Evolutionary conservation across 1,140 invertebrate genomes (phyloP).

Genomic region (Ptiloglossa arizonensis): DNA sequence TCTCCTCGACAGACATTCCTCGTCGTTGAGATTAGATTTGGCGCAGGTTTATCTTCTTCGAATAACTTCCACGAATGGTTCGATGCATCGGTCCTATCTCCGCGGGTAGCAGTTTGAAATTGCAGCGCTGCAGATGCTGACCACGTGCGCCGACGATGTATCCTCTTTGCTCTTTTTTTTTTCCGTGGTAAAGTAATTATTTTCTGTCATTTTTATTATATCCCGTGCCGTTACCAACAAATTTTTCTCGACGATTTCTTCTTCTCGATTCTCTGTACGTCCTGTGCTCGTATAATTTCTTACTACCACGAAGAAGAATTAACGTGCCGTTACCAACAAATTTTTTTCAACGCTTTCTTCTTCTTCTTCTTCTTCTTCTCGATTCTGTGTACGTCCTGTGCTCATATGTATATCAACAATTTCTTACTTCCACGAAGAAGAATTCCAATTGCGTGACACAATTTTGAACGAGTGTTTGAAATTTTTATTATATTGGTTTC

Average conservation of each 20-base stretch:
- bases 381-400: background rate
- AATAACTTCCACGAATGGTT: background rate
- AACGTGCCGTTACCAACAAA: too few species aligned
- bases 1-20: background rate
- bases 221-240: too few species aligned
- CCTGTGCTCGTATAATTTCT: too few species aligned
- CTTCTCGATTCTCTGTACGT: too few species aligned
- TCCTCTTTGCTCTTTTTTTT: background rate
- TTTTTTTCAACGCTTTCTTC: too few species aligned
- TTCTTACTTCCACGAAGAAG: background rate
- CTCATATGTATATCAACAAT: background rate
- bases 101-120: background rate
- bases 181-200: background rate
- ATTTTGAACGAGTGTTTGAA: too few species aligned
- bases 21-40: background rate
- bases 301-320: too few species aligned
- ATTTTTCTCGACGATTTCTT: too few species aligned
- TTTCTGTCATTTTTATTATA: background rate
- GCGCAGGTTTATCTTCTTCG: conserved; percentile 4
- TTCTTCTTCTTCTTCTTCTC: background rate
- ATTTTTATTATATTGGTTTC: too few species aligned
- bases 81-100: conserved; percentile 11
- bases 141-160: conserved; percentile 25
- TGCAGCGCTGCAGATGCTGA: conserved; percentile 32
- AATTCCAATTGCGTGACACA: too few species aligned